Percentiles rank a stretch among this genome's conserved stretches.
Evolutionary conservation across 1,140 invertebrate genomes (phyloP).

Genomic region (Piezodorus guildinii): DNA sequence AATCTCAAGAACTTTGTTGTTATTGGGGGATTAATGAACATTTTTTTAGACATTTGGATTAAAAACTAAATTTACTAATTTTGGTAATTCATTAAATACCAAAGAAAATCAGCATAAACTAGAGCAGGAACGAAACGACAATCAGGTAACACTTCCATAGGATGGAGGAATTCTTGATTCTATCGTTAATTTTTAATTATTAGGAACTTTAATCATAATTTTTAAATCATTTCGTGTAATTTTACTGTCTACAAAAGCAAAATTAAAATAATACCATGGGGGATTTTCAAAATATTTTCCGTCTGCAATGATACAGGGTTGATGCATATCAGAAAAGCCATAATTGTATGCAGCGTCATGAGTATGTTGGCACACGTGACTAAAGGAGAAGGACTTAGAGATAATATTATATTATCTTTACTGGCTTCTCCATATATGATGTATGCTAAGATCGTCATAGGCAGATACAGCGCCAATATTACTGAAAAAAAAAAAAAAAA

Average conservation of each 20-base stretch:
- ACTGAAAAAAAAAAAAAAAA: constrained; percentile 37
- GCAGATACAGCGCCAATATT: constrained; percentile 44
- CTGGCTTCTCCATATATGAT: constrained; percentile 45
- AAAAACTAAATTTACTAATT: no score
- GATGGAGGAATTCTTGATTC: no score
- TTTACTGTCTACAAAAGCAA: no score
- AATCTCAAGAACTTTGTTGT: no score
- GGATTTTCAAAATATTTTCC: constrained; percentile 52
- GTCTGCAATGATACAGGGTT: constrained; percentile 56
- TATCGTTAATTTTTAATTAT: no score
- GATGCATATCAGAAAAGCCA: constrained; percentile 51
- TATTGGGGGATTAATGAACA: no score
- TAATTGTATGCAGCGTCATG: constrained; percentile 47
- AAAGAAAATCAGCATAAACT: no score
- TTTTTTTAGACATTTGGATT: no score
- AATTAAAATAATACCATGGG: constrained; percentile 37
- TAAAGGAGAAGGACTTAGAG: constrained; percentile 37
- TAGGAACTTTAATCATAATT: no score
- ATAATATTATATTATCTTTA: constrained; percentile 41
- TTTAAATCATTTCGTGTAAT: background rate
- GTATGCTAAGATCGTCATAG: constrained; percentile 44
- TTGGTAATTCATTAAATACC: no score
- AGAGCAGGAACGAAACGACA: no score
- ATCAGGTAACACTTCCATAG: no score
- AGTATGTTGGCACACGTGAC: constrained; percentile 43